phyloP scores from a whole-genome alignment of 35 echinoderm and acorn worm genomes.

The Patiria miniata region DNA sequence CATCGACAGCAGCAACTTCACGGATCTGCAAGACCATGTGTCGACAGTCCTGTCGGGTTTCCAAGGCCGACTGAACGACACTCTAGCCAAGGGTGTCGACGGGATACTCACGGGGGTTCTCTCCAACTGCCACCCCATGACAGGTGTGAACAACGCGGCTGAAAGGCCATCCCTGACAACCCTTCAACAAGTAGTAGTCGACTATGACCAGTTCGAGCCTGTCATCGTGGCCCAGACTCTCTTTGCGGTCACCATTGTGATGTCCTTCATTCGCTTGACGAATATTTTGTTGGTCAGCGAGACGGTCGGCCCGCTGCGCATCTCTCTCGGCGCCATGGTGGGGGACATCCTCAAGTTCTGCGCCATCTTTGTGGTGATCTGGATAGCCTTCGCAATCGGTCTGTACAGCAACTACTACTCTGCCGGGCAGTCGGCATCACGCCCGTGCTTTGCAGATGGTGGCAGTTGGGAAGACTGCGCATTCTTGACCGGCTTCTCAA shows the following conservation, averaged over 20 bases:
- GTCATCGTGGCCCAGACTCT: conserved; percentile 5
- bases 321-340: conserved; percentile 52
- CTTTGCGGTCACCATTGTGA: neutral
- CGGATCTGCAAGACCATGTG: neutral
- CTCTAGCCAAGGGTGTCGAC: neutral
- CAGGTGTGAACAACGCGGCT: neutral
- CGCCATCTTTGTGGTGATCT: conserved; percentile 34
- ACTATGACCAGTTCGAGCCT: neutral
- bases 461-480: neutral
- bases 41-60: neutral
- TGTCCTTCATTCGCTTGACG: conserved; percentile 38
- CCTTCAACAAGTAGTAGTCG: neutral
- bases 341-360: conserved; percentile 44
- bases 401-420: conserved; percentile 34
- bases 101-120: neutral
- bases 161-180: neutral
- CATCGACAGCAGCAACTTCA: neutral
- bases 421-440: neutral
- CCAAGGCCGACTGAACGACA: neutral
- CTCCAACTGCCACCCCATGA: neutral
- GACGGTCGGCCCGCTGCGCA: conserved; percentile 36
- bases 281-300: conserved; percentile 24
- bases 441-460: neutral
- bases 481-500: conserved; percentile 14
- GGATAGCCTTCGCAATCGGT: conserved; percentile 50